Evolutionary conservation across 2,797 vertebrate species (phyloP).

Genomic region (Melanotaenia maccullochi): DNA sequence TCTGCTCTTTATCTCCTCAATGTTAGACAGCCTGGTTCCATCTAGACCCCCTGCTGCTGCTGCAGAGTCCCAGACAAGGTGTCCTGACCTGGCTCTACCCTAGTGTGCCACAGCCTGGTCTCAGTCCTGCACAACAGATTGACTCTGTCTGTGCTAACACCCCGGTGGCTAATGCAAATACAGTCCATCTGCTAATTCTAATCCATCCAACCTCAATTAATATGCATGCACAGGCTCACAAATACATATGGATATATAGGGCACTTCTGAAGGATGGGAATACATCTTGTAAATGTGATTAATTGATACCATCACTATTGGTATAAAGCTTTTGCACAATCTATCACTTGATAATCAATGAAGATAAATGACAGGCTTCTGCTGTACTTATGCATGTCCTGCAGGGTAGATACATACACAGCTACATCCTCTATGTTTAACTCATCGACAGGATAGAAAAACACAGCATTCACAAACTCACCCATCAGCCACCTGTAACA

Average conservation of each 20-base stretch:
- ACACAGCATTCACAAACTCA: not conserved
- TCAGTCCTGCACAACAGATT: conserved; percentile 70
- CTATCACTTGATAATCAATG: conserved; percentile 69
- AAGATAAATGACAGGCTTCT: conserved; percentile 59
- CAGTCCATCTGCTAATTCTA: conserved; percentile 80
- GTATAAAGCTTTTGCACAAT: conserved; percentile 63
- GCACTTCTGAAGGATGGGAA: conserved; percentile 37
- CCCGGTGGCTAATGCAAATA: conserved; percentile 74
- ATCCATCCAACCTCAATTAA: conserved; percentile 59
- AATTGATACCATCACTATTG: conserved; percentile 72
- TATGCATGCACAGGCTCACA: conserved; percentile 44
- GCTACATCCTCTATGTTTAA: conserved; percentile 43
- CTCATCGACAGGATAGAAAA: conserved; percentile 25
- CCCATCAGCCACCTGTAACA: conserved; percentile 8
- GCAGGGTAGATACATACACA: conserved; percentile 34
- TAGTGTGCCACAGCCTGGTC: conserved; percentile 72
- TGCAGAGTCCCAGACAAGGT: conserved; percentile 66
- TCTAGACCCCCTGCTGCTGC: conserved; percentile 59
- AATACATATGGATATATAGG: conserved; percentile 29
- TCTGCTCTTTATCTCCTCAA: conserved; percentile 38
- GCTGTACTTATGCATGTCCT: conserved; percentile 44
- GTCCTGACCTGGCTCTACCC: conserved; percentile 76
- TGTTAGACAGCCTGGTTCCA: conserved; percentile 52
- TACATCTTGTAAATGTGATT: conserved; percentile 63
- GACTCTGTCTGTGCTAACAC: conserved; percentile 73